phyloP scores from a whole-genome alignment of 2,113 vertebrate species.

The Ciconia stormi region DNA sequence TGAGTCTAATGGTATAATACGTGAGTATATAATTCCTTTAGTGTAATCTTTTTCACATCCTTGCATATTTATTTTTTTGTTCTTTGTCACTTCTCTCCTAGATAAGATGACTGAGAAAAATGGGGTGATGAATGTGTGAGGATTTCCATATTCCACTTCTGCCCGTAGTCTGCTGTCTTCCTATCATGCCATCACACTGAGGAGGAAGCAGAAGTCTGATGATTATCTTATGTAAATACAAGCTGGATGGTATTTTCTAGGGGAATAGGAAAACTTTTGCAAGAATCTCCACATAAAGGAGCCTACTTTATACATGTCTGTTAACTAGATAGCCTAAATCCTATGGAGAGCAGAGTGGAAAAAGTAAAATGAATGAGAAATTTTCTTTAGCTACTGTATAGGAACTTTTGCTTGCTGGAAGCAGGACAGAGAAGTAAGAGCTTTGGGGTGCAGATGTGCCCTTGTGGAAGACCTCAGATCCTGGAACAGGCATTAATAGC shows the following conservation, averaged over 20 bases:
- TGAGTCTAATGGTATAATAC: not conserved
- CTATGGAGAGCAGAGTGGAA: not conserved
- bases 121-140: fast-evolving
- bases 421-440: not conserved
- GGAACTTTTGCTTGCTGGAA: not conserved
- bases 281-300: not conserved
- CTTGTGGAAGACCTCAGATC: not conserved
- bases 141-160: not conserved
- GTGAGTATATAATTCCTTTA: not conserved
- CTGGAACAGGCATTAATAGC: not conserved
- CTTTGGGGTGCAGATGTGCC: not conserved
- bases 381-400: not conserved
- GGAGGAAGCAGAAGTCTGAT: not conserved
- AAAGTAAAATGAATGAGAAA: not conserved
- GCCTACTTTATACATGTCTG: not conserved
- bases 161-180: not conserved
- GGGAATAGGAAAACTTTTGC: not conserved
- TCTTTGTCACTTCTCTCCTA: not conserved
- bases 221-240: not conserved
- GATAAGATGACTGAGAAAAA: not conserved
- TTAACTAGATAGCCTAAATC: not conserved
- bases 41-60: not conserved
- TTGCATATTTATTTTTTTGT: not conserved
- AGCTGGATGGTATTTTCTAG: not conserved
- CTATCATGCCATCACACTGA: not conserved